Conservation (phyloP, 2,888 invertebrate genomes). For the Thereva nobilitata region DNA sequence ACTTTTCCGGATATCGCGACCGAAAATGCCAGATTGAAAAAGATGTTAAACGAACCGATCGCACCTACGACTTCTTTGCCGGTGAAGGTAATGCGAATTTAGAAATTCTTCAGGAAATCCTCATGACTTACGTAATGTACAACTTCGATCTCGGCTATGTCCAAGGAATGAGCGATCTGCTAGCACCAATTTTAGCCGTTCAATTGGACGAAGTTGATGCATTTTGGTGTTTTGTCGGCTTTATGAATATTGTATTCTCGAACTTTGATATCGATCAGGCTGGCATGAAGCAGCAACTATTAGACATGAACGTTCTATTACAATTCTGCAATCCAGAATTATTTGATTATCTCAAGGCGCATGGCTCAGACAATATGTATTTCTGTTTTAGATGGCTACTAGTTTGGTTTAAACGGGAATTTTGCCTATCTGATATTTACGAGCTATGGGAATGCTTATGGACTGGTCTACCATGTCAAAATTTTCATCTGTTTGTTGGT, state of each 20-base stretch:
- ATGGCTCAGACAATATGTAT: constrained; percentile 85
- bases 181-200: constrained; percentile 88
- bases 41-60: constrained; percentile 94
- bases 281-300: constrained; percentile 92
- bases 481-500: constrained; percentile 93
- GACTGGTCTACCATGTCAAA: constrained; percentile 92
- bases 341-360: constrained; percentile 75
- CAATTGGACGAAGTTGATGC: constrained; percentile 93
- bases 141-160: constrained; percentile 97
- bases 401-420: constrained; percentile 94
- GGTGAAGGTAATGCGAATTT: constrained; percentile 92
- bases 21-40: constrained; percentile 94
- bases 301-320: constrained; percentile 80
- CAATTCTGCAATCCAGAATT: constrained; percentile 82
- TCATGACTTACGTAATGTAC: constrained; percentile 99
- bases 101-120: constrained; percentile 80
- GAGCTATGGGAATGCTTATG: constrained; percentile 95
- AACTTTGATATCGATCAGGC: constrained; percentile 98
- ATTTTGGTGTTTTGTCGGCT: constrained; percentile 99
- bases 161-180: constrained; percentile 96
- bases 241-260: constrained; percentile 88
- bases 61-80: constrained; percentile 87
- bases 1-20: constrained; percentile 86
- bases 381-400: constrained; percentile 99
- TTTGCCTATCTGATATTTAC: constrained; percentile 83